A percentile compares a stretch with the other conserved stretches of the same genome.
phyloP scores from a whole-genome alignment of 1,140 invertebrate genomes.

The Bombyx mandarina region DNA sequence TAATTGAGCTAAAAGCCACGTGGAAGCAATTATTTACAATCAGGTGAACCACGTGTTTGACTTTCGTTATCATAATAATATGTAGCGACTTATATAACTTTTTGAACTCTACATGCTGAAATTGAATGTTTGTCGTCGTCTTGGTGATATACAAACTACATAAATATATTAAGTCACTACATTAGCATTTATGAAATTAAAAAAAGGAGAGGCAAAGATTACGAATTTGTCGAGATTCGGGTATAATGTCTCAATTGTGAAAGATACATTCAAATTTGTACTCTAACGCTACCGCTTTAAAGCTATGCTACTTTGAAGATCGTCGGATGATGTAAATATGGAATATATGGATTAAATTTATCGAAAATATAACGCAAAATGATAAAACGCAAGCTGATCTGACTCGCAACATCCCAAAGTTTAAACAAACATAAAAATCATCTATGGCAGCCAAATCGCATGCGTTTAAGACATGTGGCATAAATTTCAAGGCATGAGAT shows the following conservation, averaged over 20 bases:
- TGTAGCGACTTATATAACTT: no score
- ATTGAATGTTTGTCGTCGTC: no score
- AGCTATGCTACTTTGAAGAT: no score
- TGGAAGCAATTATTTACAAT: conserved; percentile 65
- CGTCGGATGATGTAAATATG: no score
- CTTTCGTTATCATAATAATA: not conserved
- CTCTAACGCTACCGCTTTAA: conserved; percentile 17
- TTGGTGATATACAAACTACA: conserved; percentile 9
- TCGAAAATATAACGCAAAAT: no score
- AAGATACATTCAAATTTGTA: conserved; percentile 17
- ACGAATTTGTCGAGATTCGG: conserved; percentile 60
- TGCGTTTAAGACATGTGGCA: conserved; percentile 24
- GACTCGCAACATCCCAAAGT: no score
- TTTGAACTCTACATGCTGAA: not conserved
- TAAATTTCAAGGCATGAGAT: conserved; percentile 8
- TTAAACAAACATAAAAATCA: no score
- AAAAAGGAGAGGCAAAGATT: conserved; percentile 60
- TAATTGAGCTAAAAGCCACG: conserved; percentile 59
- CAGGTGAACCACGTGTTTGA: conserved; percentile 49
- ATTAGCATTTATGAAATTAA: conserved; percentile 27
- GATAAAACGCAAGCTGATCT: no score
- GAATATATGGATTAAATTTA: no score
- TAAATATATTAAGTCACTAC: conserved; percentile 14
- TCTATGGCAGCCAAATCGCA: conserved; percentile 16
- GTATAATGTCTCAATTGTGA: conserved; percentile 45